Base-by-base conservation (phyloP, 2,888 invertebrate genomes). In the Scaptomyza flava region DNA sequence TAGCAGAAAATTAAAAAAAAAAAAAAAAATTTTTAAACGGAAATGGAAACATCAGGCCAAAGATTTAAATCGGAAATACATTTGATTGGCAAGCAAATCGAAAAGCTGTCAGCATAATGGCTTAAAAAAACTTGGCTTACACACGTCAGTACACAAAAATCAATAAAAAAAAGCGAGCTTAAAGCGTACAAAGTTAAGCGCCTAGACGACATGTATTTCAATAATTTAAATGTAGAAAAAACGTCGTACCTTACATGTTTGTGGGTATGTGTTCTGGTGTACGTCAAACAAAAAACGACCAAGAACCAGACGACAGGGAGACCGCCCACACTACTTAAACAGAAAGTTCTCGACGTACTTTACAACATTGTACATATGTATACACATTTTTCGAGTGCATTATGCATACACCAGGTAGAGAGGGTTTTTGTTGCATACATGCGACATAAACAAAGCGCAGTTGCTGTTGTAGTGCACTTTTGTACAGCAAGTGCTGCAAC, bases 381-480 rank as follows among this genome's bases (percentile, higher is more conserved):
- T 30, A 57, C 36, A 50, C 9, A 54, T 23, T 52, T 52, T 43
- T 27, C 27, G 43, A 14, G 43, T 42, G 42, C 52, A 47, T 58
- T 59, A 38, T 57, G 47, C 11, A 9, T 6, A 50, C 33, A 23
- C 20, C 34, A 34, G 59, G 14, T 17, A 51, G 51, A 53, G 52
- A 58, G 54, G 38, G 1, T 34, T 34, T 63, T 59, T 53, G 56
- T 63, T 73, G 54, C 54, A 73, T 59, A 14, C 75, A 70, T 59
- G 81, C 67, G 78, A 79, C 81, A 81, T 81, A 81, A 81, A 81
- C 81, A 81, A 87, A 84, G 82, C 81, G 47, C 81, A 62, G 63
- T 73, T 59, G 62, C 81, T 63, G 70, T 69, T 67, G 84, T 73
- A 74, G 84, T 86, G 81, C 81, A 81, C 87, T 80, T 61, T 74